A percentile compares a stretch with the other conserved stretches of the same genome.
These are phyloP conservation scores for Paracyprichromis sp. DNA, from an alignment of 2,113 vertebrate genomes.

Conservation along the genomic window DNA sequence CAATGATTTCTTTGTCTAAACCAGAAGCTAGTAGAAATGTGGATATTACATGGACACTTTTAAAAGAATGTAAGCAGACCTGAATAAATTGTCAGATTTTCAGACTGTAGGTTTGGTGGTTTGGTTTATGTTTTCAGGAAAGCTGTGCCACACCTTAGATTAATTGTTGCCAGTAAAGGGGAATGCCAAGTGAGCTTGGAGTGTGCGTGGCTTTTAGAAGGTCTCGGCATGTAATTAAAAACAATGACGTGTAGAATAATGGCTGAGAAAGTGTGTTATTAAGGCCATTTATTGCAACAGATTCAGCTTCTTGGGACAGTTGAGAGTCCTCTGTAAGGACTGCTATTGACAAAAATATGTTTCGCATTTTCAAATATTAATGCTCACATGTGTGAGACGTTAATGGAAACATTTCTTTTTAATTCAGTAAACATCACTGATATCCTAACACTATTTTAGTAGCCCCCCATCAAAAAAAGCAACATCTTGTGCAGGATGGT, in stretches of 20 bases:
- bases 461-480: neutral
- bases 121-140: conserved; percentile 4
- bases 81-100: neutral
- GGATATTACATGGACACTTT: neutral
- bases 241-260: conserved; percentile 26
- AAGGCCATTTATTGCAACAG: conserved; percentile 47
- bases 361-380: neutral
- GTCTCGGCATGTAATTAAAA: conserved; percentile 39
- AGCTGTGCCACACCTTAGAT: neutral
- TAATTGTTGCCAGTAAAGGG: conserved; percentile 15
- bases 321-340: neutral
- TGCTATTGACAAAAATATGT: neutral
- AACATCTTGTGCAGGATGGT: neutral
- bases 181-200: conserved; percentile 3
- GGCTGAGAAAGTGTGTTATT: conserved; percentile 38
- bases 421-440: neutral
- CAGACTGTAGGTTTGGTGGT: neutral
- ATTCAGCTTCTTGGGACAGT: conserved; percentile 6
- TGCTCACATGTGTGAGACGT: neutral
- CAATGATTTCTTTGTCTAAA: neutral
- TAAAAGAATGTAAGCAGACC: neutral
- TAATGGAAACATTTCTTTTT: neutral
- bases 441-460: neutral
- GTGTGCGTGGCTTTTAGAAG: neutral
- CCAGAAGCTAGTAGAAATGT: neutral